A percentile compares a stretch with the other conserved stretches of the same genome.
These are phyloP conservation scores for Adelphocoris suturalis DNA, from an alignment of 2,888 invertebrate genomes.

Conservation along the genomic window DNA sequence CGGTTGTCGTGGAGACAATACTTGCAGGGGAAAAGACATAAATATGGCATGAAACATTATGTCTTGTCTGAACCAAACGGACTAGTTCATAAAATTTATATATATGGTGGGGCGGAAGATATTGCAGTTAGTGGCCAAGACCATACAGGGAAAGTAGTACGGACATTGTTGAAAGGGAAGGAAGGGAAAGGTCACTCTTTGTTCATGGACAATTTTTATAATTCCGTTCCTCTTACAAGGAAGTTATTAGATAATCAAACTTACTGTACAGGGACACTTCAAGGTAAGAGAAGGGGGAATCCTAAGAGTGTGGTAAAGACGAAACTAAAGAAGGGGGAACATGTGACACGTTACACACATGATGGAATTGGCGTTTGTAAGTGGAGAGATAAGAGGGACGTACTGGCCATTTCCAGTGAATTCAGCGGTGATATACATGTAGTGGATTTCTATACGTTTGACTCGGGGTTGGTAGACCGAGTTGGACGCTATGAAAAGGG, in stretches of 20 bases:
- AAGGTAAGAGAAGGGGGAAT: background rate
- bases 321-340: constrained; percentile 42
- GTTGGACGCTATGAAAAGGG: too few relatives aligned
- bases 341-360: background rate
- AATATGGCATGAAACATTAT: constrained; percentile 78
- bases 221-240: constrained; percentile 19
- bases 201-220: constrained; percentile 69
- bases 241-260: background rate
- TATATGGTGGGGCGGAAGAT: constrained; percentile 55
- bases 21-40: constrained; percentile 77
- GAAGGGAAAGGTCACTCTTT: constrained; percentile 69
- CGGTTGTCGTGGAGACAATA: constrained; percentile 77
- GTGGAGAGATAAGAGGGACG: constrained; percentile 72
- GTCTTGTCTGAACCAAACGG: constrained; percentile 77
- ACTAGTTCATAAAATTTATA: constrained; percentile 75
- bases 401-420: background rate
- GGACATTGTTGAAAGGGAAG: constrained; percentile 55
- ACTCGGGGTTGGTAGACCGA: too few relatives aligned
- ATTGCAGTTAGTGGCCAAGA: background rate
- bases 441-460: too few relatives aligned
- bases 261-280: background rate
- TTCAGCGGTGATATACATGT: background rate
- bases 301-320: constrained; percentile 38
- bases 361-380: constrained; percentile 57
- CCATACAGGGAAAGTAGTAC: background rate